Conservation (phyloP, 2,797 vertebrate species). For the Syngnathus acus region DNA sequence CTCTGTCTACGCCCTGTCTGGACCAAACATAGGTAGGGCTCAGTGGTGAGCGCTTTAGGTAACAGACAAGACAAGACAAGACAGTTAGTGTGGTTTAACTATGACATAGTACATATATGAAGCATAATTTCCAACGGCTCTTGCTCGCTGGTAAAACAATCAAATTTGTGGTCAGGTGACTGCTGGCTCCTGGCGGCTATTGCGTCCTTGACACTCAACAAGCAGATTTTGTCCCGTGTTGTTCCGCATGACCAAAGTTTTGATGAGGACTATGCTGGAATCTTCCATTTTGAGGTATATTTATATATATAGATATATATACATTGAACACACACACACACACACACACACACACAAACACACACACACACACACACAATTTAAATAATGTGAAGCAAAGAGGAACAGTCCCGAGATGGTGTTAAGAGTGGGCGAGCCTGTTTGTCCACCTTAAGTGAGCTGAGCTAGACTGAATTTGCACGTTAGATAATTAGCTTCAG, state of each 20-base stretch:
- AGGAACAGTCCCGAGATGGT: background rate
- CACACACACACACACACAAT: background rate
- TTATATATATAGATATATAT: too few relatives aligned
- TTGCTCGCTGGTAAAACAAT: background rate
- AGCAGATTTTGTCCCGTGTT: constrained; percentile 61
- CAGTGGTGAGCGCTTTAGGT: background rate
- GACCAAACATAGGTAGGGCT: constrained; percentile 1
- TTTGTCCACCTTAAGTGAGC: background rate
- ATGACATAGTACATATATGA: background rate
- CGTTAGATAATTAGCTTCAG: background rate
- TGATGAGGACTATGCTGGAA: constrained; percentile 61
- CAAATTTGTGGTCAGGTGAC: constrained; percentile 56
- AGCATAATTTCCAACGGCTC: background rate
- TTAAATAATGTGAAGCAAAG: background rate
- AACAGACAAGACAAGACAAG: background rate
- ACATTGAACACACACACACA: too few relatives aligned
- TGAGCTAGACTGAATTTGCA: too few relatives aligned
- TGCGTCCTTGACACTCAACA: constrained; percentile 70
- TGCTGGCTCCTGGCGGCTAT: constrained; percentile 75
- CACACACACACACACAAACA: background rate
- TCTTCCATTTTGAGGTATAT: constrained; percentile 71
- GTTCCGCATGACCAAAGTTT: constrained; percentile 67
- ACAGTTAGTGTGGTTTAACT: background rate
- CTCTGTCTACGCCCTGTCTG: constrained; percentile 13
- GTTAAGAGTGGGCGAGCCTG: background rate